phyloP scores from a whole-genome alignment of 2,888 invertebrate species.

The Sisyra terminalis region DNA sequence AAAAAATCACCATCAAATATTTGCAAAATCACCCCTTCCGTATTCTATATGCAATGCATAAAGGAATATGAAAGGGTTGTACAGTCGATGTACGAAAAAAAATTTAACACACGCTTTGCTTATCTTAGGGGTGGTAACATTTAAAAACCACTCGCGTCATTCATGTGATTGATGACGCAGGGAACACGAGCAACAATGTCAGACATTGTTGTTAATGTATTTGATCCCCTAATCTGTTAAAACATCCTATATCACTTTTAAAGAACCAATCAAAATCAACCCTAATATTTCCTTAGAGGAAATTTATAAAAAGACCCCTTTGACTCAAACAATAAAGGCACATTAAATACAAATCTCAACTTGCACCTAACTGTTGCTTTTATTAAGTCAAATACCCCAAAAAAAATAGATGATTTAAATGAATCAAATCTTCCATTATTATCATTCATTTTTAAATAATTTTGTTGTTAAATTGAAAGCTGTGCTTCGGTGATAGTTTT shows the following conservation, averaged over 20 bases:
- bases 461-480: too few species aligned
- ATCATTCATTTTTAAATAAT: too few species aligned
- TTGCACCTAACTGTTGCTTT: too few species aligned
- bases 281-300: conserved; percentile 7
- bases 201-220: conserved; percentile 15
- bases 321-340: background rate
- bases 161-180: conserved; percentile 15
- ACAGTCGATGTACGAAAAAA: too few species aligned
- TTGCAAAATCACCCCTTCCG: too few species aligned
- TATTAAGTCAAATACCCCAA: too few species aligned
- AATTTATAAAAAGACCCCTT: conserved; percentile 5
- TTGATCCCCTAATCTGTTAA: conserved; percentile 16
- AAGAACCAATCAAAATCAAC: conserved; percentile 9
- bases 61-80: too few species aligned
- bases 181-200: conserved; percentile 10
- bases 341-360: too few species aligned
- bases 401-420: too few species aligned
- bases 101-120: too few species aligned
- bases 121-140: conserved; percentile 2
- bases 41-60: too few species aligned
- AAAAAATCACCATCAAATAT: too few species aligned
- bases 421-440: background rate
- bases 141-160: conserved; percentile 15
- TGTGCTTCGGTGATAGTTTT: background rate
- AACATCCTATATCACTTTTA: conserved; percentile 6